These are phyloP conservation scores for Chamaea fasciata DNA, from an alignment of 2,113 vertebrate genomes.

Conservation along the genomic window DNA sequence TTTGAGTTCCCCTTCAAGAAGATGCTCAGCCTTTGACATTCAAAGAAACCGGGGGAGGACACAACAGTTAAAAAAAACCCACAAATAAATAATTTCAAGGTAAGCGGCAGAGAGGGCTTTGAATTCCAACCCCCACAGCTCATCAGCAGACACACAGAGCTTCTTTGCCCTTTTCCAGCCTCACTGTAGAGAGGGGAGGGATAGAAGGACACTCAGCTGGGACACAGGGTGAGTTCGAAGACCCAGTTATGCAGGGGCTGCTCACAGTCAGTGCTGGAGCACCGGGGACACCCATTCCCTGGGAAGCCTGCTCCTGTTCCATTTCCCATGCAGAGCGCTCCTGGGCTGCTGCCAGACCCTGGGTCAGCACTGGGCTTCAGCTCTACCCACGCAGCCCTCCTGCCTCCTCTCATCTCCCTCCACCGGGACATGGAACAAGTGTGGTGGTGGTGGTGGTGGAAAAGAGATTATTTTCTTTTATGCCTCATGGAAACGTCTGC, in stretches of 20 bases:
- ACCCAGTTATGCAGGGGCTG: background rate
- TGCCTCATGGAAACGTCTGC: slow-evolving; percentile 8
- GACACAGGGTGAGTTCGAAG: background rate
- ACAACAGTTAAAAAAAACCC: too few species aligned
- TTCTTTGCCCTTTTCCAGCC: slow-evolving; percentile 11
- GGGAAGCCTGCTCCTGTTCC: background rate
- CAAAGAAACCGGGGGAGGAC: background rate
- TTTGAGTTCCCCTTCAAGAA: background rate
- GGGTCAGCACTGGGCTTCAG: background rate
- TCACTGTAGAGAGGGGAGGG: background rate
- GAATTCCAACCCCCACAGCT: background rate
- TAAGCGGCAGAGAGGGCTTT: background rate
- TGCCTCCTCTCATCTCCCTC: background rate
- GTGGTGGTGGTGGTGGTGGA: background rate
- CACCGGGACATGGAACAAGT: background rate
- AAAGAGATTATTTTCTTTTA: background rate
- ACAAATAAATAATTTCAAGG: background rate
- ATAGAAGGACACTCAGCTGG: background rate
- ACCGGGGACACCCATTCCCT: background rate
- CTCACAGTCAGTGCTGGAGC: background rate
- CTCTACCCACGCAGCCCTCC: background rate
- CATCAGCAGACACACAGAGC: background rate
- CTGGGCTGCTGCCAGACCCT: background rate
- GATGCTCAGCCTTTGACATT: background rate
- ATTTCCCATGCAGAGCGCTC: background rate